These are phyloP conservation scores for Thalassophryne amazonica DNA, from an alignment of 2,797 vertebrate species.

Conservation along the genomic window DNA sequence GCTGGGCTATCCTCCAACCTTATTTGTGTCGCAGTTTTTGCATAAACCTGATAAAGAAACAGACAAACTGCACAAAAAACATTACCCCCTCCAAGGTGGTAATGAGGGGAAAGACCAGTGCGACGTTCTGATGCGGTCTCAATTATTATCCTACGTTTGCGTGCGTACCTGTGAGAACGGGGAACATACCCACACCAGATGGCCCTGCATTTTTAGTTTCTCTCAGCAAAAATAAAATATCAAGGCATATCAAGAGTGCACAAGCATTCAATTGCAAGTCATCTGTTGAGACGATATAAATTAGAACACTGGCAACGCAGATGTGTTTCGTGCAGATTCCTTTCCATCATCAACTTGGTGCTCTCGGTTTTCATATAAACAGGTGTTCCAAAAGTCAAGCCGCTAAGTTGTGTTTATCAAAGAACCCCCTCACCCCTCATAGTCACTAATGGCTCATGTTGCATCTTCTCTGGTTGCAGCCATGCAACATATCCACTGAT, in stretches of 20 bases:
- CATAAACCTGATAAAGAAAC: too few relatives aligned
- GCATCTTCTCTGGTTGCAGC: conserved; percentile 62
- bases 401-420: conserved; percentile 26
- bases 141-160: too few relatives aligned
- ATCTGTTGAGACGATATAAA: conserved; percentile 50
- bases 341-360: conserved; percentile 50
- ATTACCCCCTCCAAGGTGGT: too few relatives aligned
- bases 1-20: too few relatives aligned
- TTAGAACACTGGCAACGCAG: conserved; percentile 12
- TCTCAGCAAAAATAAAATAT: background rate
- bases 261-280: conserved; percentile 25
- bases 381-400: conserved; percentile 65
- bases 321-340: conserved; percentile 34
- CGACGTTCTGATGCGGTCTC: too few relatives aligned
- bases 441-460: conserved; percentile 29
- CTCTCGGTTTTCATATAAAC: conserved; percentile 71
- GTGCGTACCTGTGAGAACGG: too few relatives aligned
- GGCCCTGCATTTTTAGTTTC: background rate
- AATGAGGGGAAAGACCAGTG: too few relatives aligned
- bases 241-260: background rate
- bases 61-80: too few relatives aligned
- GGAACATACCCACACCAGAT: too few relatives aligned
- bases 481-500: conserved; percentile 25
- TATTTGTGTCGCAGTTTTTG: too few relatives aligned
- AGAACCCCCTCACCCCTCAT: conserved; percentile 9